These are phyloP conservation scores for Notodonta dromedarius DNA, from an alignment of 2,888 invertebrate species.

Conservation along the genomic window DNA sequence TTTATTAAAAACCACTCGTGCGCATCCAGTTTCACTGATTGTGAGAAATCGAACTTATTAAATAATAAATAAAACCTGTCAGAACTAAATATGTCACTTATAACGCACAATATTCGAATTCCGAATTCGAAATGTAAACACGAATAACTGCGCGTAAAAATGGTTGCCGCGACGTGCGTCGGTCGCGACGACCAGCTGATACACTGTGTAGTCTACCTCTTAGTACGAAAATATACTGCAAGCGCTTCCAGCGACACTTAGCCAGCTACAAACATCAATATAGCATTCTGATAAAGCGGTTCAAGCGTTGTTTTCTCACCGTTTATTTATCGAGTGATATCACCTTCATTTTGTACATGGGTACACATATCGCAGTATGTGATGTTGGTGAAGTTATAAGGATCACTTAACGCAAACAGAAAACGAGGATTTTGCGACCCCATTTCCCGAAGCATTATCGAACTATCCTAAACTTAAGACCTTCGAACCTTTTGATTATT, in stretches of 20 bases:
- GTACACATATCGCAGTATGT: slow-evolving; percentile 24
- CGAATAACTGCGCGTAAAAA: slow-evolving; percentile 50
- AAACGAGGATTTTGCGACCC: background rate
- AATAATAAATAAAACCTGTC: slow-evolving; percentile 6
- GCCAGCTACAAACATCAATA: background rate
- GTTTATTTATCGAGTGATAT: slow-evolving; percentile 33
- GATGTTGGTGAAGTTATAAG: slow-evolving; percentile 25
- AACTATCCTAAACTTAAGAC: no score
- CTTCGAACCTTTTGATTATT: no score
- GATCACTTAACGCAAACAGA: slow-evolving; percentile 18
- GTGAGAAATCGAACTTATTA: slow-evolving; percentile 21
- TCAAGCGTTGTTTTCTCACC: slow-evolving; percentile 41
- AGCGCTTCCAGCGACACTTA: slow-evolving; percentile 50
- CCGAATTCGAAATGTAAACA: slow-evolving; percentile 45
- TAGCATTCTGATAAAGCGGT: slow-evolving; percentile 29
- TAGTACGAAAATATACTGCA: slow-evolving; percentile 46
- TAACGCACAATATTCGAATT: slow-evolving; percentile 19
- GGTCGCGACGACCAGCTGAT: slow-evolving; percentile 60
- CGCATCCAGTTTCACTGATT: slow-evolving; percentile 64
- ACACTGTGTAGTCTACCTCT: slow-evolving; percentile 56
- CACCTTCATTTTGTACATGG: slow-evolving; percentile 30
- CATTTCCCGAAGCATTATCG: background rate
- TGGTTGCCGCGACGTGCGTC: slow-evolving; percentile 55
- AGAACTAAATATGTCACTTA: slow-evolving; percentile 29
- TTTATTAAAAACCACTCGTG: slow-evolving; percentile 61